Base-by-base conservation (phyloP, 1,140 invertebrate genomes). In the Cardiocondyla obscurior region DNA sequence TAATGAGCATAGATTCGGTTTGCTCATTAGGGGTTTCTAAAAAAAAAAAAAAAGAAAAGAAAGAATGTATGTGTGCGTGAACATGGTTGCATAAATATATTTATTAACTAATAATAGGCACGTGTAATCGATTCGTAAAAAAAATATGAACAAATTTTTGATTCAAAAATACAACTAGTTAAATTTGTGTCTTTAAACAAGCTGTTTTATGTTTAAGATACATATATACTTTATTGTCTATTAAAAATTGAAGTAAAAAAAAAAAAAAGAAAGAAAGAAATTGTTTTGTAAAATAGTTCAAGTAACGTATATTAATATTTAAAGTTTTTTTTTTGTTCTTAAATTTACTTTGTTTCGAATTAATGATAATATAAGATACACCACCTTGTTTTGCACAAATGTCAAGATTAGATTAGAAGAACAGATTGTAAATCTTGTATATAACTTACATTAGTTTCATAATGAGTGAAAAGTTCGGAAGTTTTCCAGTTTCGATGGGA, bases 341-440 rank as follows among this genome's bases (percentile, higher is more conserved):
- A 69, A 12, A n/a, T 77, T 60, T 39, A n/a, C 33, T 33, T 65
- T 49, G 44, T 46, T 46, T 46, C 16, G 44, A n/a, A 58, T 58
- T 36, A 19, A 22, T 77, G 33, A 46, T 42, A 36, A 16, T 77
- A 30, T 42, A 70, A 58, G 39, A 30, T 53, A 77, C 51, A 46
- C 10, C 7, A 76, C 55, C 22, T 79, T 16, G 33, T 69, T 44
- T 65, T 64, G 46, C 74, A 67, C 60, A 67, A 77, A 53, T 12
- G 19, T 33, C 10, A 77, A 39, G 39, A 51, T 65, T 65, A 65
- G 62, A 77, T 4, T 51, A 65, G n/a, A n/a, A n/a, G n/a, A n/a
- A 42, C 33, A 4, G 39, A 4, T 76, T 77, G 46, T 65, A 77
- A 77, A 77, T 65, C 16, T 65, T 77, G 60, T 74, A 74, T 60